Evolutionary conservation across 2,797 vertebrate species (phyloP).

Genomic region (Streptopelia turtur): DNA sequence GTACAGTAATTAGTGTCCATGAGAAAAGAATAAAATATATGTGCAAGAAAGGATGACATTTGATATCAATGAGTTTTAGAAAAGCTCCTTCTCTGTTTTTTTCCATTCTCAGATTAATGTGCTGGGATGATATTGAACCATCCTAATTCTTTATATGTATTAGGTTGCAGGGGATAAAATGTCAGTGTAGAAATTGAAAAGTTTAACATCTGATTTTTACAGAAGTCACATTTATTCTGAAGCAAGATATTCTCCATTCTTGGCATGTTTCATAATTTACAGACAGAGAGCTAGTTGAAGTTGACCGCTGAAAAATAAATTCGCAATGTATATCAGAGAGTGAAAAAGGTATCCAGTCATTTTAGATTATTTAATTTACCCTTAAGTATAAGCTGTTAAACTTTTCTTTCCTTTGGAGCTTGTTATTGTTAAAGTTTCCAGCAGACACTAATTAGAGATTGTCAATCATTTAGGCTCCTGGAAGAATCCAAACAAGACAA

Average conservation of each 20-base stretch:
- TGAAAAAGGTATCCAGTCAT: not conserved
- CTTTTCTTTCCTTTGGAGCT: not conserved
- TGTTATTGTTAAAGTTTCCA: not conserved
- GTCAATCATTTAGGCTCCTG: not conserved
- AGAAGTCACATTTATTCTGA: not conserved
- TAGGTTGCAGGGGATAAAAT: not conserved
- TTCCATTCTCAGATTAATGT: not conserved
- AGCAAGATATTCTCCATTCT: not conserved
- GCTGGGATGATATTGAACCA: not conserved
- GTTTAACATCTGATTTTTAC: not conserved
- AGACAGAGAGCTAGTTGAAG: not conserved
- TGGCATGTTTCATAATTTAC: not conserved
- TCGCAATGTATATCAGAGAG: not conserved
- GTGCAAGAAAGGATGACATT: not conserved
- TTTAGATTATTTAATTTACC: not conserved
- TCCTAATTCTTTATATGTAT: not conserved
- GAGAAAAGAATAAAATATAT: not conserved
- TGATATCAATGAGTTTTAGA: not conserved
- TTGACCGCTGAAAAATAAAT: not conserved
- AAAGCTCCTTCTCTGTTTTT: not conserved
- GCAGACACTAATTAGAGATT: not conserved
- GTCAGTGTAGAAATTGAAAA: not conserved
- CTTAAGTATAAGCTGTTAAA: not conserved
- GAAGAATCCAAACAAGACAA: not conserved
- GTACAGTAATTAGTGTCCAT: not conserved